Base-by-base conservation (phyloP, 2,888 invertebrate genomes). In the Cordilura impudica region DNA sequence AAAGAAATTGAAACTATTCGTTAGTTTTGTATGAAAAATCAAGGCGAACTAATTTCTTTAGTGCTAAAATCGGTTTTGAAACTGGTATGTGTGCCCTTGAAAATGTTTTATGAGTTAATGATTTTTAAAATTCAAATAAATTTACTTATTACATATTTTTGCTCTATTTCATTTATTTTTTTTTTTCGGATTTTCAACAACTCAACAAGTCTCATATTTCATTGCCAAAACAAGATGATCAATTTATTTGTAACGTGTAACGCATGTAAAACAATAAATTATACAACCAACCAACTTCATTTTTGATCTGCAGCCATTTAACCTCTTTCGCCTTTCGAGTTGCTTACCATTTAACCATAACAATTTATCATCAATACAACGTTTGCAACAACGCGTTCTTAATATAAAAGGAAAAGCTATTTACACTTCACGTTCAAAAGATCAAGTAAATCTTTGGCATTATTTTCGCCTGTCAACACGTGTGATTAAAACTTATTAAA, bases 401-500 rank as follows among this genome's bases (percentile, higher is more conserved):
- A 60, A 72, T 72, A 51, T 67, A 75, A 71, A 71, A 67, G 69
- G 60, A 70, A 79, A 71, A 61, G 79, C 71, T 35, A 75, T 63
- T 75, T 75, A 67, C 53, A 63, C 71, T 75, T 71, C 71, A 67
- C 14, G 53, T 67, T 63, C 39, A 39, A 53, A 61, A 70, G 70
- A 61, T 49, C 51, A 61, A 21, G 71, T 60, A 71, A 66, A 60
- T 56, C 78, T 65, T 65, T 63, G 49, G 69, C 63, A 67, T 76
- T 80, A 70, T 74, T 69, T 77, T 77, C 58, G 80, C 71, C 80
- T 81, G 81, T 80, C 81, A 81, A 72, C 81, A 80, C 73, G 81
- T 75, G 81, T 81, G 80, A 81, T 81, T 78, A 81, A 81, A 81
- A 78, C 80, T 80, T 80, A 81, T 80, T 81, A 71, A 80, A 80